Conservation (phyloP, 2,113 vertebrate species). For the Triplophysa tibetana region DNA sequence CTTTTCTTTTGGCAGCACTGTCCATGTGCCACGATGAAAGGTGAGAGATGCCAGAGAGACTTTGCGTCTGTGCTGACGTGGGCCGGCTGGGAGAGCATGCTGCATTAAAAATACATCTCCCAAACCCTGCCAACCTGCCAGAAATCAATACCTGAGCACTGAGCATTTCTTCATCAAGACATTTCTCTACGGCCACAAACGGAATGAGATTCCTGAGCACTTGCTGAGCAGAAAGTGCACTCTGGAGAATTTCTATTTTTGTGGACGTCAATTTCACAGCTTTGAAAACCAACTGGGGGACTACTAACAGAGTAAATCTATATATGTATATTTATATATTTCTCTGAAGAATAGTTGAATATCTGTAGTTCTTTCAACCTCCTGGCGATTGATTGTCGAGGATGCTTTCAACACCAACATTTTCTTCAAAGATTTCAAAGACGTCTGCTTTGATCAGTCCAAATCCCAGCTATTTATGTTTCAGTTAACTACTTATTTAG, state of each 20-base stretch:
- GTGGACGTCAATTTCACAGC: background rate
- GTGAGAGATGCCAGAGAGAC: slow-evolving; percentile 23
- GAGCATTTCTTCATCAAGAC: slow-evolving; percentile 63
- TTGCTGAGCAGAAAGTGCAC: slow-evolving; percentile 58
- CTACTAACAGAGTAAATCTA: slow-evolving; percentile 2
- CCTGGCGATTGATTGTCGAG: background rate
- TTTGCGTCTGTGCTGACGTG: slow-evolving; percentile 35
- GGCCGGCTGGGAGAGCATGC: slow-evolving; percentile 40
- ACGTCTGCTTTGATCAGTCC: slow-evolving; percentile 19
- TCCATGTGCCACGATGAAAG: slow-evolving; percentile 15
- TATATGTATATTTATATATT: slow-evolving; percentile 22
- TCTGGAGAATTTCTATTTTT: slow-evolving; percentile 44
- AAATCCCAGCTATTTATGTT: slow-evolving; percentile 21
- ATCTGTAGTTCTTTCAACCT: background rate
- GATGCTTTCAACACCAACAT: background rate
- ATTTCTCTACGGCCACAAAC: slow-evolving; percentile 50
- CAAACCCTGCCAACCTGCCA: slow-evolving; percentile 20
- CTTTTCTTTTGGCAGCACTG: slow-evolving; percentile 45
- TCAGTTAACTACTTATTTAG: slow-evolving; percentile 21
- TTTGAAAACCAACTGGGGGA: background rate
- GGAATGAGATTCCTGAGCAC: slow-evolving; percentile 43
- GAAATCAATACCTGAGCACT: slow-evolving; percentile 62
- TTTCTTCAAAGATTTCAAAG: slow-evolving; percentile 13
- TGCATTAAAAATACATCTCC: slow-evolving; percentile 62
- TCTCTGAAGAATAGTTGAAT: background rate